Evolutionary conservation across 2,888 invertebrate genomes (phyloP), one percentile per base, ranked within the genome.

Genomic region (Synanthedon vespiformis): DNA sequence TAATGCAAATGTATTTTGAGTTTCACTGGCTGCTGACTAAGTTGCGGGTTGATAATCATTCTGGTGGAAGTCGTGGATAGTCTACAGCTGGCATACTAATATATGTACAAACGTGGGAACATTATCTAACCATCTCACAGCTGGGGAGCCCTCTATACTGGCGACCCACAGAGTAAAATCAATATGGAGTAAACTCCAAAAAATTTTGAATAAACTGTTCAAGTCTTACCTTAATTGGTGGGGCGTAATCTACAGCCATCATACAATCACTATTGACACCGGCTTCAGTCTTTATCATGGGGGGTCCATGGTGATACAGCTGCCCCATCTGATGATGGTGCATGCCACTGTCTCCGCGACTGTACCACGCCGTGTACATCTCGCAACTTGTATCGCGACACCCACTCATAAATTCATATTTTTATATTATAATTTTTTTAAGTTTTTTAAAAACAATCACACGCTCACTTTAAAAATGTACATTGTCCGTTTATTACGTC

Each of bases 211-310:
- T 34, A 34, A 34, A 44, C n/a, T 44, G 14, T 44, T 53, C 57
- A 56, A 69, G 48, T 61, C 87, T 72, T 81, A 91, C 91, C 90
- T 91, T 91, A 70, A 90, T 89, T 18, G 90, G 90, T 0, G 90
- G 89, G 0, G 90, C 90, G 66, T 91, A 91, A 62, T 91, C 91
- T 27, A 91, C 89, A 1, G 90, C 90, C 81, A 90, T 88, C 91
- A 91, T 91, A 58, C 91, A 91, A 70, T 91, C 91, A 67, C 89
- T 90, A 68, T 89, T 89, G 48, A 89, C 88, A 40, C 89, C 89
- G 51, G 89, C 89, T 58, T 90, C 90, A 60, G 89, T 89, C 82
- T 90, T 90, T 61, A 90, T 89, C 83, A 89, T 88, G 53, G 90
- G 88, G 48, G 89, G 87, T 4, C 88, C 89, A 58, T 89, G 89